Conservation (phyloP, 1,140 invertebrate species). For the Parasteatoda tepidariorum region DNA sequence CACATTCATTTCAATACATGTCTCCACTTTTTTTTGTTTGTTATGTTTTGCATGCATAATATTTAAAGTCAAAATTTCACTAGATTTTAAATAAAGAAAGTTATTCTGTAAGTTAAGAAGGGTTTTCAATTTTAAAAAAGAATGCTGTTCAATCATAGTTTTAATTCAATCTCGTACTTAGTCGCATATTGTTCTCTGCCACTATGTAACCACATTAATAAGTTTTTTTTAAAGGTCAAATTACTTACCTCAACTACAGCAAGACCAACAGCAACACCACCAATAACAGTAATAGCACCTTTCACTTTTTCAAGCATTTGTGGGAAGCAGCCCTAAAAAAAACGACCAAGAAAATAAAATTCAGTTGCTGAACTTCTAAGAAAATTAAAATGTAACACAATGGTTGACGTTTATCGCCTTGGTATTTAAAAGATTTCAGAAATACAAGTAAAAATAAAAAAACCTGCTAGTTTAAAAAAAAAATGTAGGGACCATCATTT, state of each 20-base stretch:
- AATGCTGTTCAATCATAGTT: background rate
- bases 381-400: background rate
- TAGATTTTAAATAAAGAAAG: background rate
- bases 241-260: conserved; percentile 47
- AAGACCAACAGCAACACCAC: conserved; percentile 41
- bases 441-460: background rate
- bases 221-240: background rate
- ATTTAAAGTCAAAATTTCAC: background rate
- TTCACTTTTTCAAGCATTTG: conserved; percentile 3
- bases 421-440: background rate
- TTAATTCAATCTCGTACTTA: background rate
- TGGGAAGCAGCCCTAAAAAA: conserved; percentile 43
- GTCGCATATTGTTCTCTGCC: background rate
- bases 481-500: background rate
- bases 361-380: too few relatives aligned
- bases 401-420: background rate
- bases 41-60: too few relatives aligned
- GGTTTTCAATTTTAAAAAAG: background rate
- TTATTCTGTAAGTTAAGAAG: background rate
- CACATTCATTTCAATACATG: too few relatives aligned
- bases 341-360: background rate
- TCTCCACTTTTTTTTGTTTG: too few relatives aligned
- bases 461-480: background rate
- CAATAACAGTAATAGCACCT: conserved; percentile 20
- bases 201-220: background rate